These are phyloP conservation scores for Portevinia maculata DNA, from an alignment of 2,888 invertebrate genomes.

Conservation along the genomic window DNA sequence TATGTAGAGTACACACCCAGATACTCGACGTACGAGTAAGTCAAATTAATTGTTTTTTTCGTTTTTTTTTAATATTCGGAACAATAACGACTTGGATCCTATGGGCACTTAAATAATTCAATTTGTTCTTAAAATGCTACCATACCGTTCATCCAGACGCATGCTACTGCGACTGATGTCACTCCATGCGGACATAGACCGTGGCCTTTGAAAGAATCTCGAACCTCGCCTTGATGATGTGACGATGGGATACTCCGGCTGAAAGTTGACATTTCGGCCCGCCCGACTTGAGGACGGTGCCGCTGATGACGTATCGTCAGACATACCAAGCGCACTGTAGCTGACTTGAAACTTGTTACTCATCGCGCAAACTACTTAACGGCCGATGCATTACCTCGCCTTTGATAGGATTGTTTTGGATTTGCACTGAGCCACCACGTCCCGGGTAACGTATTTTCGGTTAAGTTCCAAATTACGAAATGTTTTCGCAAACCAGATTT, in stretches of 20 bases:
- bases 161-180: conserved; percentile 93
- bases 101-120: conserved; percentile 5
- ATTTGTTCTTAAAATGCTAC: conserved; percentile 6
- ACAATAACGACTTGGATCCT: too few relatives aligned
- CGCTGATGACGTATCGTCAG: conserved; percentile 82
- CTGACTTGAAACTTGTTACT: conserved; percentile 82
- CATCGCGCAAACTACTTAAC: conserved; percentile 78
- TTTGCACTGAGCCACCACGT: conserved; percentile 32
- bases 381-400: conserved; percentile 49
- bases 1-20: too few relatives aligned
- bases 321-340: conserved; percentile 83
- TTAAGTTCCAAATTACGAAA: conserved; percentile 19
- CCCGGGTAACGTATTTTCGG: conserved; percentile 29
- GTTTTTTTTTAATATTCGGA: not conserved
- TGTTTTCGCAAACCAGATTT: too few relatives aligned
- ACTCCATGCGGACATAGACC: conserved; percentile 94
- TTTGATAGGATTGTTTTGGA: conserved; percentile 6
- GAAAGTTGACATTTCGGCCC: conserved; percentile 82
- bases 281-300: conserved; percentile 78
- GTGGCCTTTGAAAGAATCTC: conserved; percentile 84
- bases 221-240: conserved; percentile 81
- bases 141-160: conserved; percentile 85
- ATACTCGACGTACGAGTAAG: too few relatives aligned
- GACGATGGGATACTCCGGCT: conserved; percentile 79
- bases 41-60: not conserved